These are phyloP conservation scores for Apus apus DNA, from an alignment of 2,113 vertebrate genomes.

Conservation along the genomic window DNA sequence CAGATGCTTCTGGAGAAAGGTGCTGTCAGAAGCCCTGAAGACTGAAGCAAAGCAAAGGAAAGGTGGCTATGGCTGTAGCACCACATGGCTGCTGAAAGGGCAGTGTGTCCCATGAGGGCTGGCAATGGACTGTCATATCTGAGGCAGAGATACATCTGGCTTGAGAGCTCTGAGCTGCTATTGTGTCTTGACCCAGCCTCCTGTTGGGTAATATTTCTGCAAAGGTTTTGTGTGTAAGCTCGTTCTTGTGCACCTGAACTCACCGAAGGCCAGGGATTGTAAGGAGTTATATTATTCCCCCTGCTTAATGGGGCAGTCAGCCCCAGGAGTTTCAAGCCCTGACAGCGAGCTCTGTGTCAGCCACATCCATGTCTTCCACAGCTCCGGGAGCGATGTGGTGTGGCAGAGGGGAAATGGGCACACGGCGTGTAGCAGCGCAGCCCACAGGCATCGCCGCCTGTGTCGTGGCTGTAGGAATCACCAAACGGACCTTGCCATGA, in stretches of 20 bases:
- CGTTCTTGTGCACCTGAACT: rapidly evolving
- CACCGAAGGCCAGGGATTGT: not conserved
- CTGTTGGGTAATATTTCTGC: not conserved
- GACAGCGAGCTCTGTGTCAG: not conserved
- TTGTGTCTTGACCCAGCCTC: not conserved
- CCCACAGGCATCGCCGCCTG: not conserved
- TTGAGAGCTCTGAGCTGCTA: not conserved
- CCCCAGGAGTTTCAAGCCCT: not conserved
- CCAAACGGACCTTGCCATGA: rapidly evolving
- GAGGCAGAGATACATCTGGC: not conserved
- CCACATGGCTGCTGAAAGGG: rapidly evolving
- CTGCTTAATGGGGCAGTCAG: not conserved
- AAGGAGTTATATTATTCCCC: not conserved
- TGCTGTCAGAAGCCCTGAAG: not conserved
- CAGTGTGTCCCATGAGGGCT: rapidly evolving
- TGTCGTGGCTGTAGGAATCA: not conserved
- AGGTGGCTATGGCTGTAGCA: not conserved
- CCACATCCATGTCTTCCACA: not conserved
- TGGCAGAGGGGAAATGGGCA: not conserved
- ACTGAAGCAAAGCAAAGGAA: not conserved
- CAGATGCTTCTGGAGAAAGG: not conserved
- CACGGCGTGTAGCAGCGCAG: rapidly evolving
- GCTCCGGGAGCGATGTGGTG: rapidly evolving
- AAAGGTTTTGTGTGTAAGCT: not conserved
- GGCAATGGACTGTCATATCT: not conserved